A percentile compares a stretch with the other conserved stretches of the same genome.
Conservation (phyloP, 2,797 vertebrate genomes). For the Aplochiton taeniatus region DNA sequence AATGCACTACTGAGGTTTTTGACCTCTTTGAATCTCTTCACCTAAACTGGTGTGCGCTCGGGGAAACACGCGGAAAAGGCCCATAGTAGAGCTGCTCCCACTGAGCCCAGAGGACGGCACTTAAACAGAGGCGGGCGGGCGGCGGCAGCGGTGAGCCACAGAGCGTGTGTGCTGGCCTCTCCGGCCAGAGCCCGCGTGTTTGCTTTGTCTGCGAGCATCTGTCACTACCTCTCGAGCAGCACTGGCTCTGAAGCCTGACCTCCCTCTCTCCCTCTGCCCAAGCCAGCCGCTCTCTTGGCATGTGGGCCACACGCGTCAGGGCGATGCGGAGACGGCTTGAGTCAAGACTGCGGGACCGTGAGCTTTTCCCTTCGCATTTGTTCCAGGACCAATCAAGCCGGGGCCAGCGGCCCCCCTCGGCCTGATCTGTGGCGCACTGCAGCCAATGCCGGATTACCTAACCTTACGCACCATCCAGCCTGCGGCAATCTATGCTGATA, state of each 20-base stretch:
- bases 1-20: too few relatives aligned
- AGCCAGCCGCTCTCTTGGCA: constrained; percentile 25
- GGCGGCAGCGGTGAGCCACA: background rate
- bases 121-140: background rate
- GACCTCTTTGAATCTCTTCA: too few relatives aligned
- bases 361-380: constrained; percentile 60
- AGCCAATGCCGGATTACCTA: constrained; percentile 43
- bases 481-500: constrained; percentile 11
- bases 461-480: constrained; percentile 30
- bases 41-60: too few relatives aligned
- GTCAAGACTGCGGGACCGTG: constrained; percentile 34
- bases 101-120: too few relatives aligned
- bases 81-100: too few relatives aligned
- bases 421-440: constrained; percentile 23
- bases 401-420: constrained; percentile 41
- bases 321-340: constrained; percentile 39
- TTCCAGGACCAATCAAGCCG: constrained; percentile 46
- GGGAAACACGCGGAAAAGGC: too few relatives aligned
- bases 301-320: constrained; percentile 41
- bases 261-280: constrained; percentile 28
- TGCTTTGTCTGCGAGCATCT: constrained; percentile 59
- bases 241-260: constrained; percentile 41
- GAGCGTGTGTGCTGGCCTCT: background rate
- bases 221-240: constrained; percentile 54
- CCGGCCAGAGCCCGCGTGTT: constrained; percentile 42